phyloP scores from a whole-genome alignment of 23 tunicate species.

The Ascidia mentula region DNA sequence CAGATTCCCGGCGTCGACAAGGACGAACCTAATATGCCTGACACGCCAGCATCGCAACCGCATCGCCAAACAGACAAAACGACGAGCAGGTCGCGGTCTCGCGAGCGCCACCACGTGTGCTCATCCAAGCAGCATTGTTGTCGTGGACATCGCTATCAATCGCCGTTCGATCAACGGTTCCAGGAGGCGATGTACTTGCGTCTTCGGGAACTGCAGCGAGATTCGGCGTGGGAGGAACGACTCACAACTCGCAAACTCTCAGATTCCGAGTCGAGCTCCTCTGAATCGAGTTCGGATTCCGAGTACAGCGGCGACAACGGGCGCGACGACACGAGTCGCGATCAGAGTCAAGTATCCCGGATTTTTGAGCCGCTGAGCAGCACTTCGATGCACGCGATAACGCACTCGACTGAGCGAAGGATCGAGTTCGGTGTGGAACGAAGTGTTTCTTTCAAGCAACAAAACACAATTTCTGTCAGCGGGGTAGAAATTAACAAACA shows the following conservation, averaged over 20 bases:
- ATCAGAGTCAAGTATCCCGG: slow-evolving; percentile 8
- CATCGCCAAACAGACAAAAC: not conserved
- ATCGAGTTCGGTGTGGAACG: slow-evolving; percentile 8
- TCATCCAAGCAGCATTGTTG: slow-evolving; percentile 6
- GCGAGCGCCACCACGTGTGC: slow-evolving; percentile 7
- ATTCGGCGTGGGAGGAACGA: slow-evolving; percentile 16
- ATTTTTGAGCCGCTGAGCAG: slow-evolving; percentile 35
- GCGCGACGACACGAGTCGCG: not conserved
- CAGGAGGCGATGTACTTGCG: slow-evolving; percentile 66
- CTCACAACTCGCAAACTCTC: slow-evolving; percentile 22
- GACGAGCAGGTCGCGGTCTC: slow-evolving; percentile 12
- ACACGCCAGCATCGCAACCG: slow-evolving; percentile 23
- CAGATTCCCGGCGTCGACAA: slow-evolving; percentile 27
- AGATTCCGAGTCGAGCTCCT: slow-evolving; percentile 27
- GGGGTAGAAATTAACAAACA: not conserved
- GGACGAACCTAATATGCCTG: slow-evolving; percentile 4
- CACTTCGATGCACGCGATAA: slow-evolving; percentile 9
- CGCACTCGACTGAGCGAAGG: not conserved
- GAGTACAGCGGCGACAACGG: slow-evolving; percentile 41
- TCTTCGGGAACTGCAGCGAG: slow-evolving; percentile 43
- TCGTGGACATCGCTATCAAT: slow-evolving; percentile 27
- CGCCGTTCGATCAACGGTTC: slow-evolving; percentile 59
- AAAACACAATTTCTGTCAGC: not conserved
- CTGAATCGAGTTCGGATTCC: slow-evolving; percentile 19
- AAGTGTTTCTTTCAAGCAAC: not conserved